These are phyloP conservation scores for Lissonota sp. DNA, from an alignment of 2,888 invertebrate genomes.

Conservation along the genomic window DNA sequence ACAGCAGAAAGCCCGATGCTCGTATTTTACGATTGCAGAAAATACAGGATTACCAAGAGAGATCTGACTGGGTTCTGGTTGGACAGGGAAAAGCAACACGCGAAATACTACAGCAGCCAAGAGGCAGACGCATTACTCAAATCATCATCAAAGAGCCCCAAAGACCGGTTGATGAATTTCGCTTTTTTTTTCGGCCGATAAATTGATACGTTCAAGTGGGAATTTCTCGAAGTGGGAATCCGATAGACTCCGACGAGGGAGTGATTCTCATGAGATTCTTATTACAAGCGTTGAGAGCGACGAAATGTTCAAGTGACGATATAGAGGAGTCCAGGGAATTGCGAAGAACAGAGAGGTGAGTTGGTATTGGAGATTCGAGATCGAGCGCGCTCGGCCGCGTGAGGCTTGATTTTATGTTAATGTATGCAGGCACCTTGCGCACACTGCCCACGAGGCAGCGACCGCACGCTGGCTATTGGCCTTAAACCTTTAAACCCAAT, in stretches of 20 bases:
- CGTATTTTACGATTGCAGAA: conserved; percentile 28
- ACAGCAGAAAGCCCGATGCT: conserved; percentile 33
- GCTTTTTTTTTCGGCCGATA: conserved; percentile 1
- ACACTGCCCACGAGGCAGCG: conserved; percentile 55
- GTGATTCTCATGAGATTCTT: conserved; percentile 38
- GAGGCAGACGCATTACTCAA: conserved; percentile 72
- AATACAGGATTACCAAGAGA: conserved; percentile 58
- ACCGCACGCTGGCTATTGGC: conserved; percentile 68
- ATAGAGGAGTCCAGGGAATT: conserved; percentile 40
- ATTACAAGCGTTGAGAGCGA: not conserved
- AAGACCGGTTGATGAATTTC: conserved; percentile 33
- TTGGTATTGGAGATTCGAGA: conserved; percentile 12
- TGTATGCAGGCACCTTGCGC: conserved; percentile 74
- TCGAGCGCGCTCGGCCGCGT: conserved; percentile 11
- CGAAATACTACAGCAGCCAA: not conserved
- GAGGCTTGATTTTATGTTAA: conserved; percentile 71
- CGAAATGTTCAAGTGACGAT: not conserved
- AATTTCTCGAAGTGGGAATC: conserved; percentile 12
- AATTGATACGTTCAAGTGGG: conserved; percentile 32
- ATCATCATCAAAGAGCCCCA: conserved; percentile 56
- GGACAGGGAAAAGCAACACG: not conserved
- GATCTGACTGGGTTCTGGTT: not conserved
- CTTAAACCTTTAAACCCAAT: conserved; percentile 73
- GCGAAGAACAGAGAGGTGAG: conserved; percentile 25
- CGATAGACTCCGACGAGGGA: conserved; percentile 21